Base-by-base conservation (phyloP, 2,888 invertebrate genomes). In the Andricus curvator region DNA sequence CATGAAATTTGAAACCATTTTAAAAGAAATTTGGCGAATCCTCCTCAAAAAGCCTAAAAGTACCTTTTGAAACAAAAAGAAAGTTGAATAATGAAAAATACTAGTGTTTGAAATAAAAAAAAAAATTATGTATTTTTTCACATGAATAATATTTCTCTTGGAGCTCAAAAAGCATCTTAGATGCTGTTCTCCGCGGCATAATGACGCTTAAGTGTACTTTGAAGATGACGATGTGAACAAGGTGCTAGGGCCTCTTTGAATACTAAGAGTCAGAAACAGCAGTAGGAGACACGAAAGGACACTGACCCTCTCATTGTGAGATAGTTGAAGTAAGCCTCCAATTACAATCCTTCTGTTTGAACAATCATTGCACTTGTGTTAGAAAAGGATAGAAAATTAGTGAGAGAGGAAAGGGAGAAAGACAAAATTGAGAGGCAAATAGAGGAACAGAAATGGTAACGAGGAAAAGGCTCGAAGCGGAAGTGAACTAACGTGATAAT, bases 291-390 rank as follows among this genome's bases (percentile, higher is more conserved):
- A 84, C 78, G 79, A 82, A 82, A 82, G 84, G 82, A 80, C 83
- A 81, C 80, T 85, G 86, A 87, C 84, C 84, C 84, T 84, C 83
- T 85, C 80, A 80, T 82, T 80, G 68, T 56, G 78, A 78, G 2
- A 82, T 37, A 79, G 83, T 80, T 85, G 81, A 82, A 85, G 83
- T 84, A 84, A 86, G 83, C 84, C 82, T 86, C 86, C 85, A 86
- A 86, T 87, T 86, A 87, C 85, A 56, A 51, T 74, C 33, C 51
- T 62, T 11, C 13, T 62, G 22, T 74, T 74, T 48, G 22, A 9
- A 20, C 2, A 33, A 70, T 44, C 17, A 17, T 25, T 48, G 8
- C 51, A 29, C 51, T 44, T 51, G 29, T 11, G 74, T n/a, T 3
- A 56, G 17, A 51, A 20, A 70, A 29, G 51, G 37, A 33, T 9